These are phyloP conservation scores for Antechinus flavipes DNA, from an alignment of 2,113 vertebrate genomes.

Conservation along the genomic window DNA sequence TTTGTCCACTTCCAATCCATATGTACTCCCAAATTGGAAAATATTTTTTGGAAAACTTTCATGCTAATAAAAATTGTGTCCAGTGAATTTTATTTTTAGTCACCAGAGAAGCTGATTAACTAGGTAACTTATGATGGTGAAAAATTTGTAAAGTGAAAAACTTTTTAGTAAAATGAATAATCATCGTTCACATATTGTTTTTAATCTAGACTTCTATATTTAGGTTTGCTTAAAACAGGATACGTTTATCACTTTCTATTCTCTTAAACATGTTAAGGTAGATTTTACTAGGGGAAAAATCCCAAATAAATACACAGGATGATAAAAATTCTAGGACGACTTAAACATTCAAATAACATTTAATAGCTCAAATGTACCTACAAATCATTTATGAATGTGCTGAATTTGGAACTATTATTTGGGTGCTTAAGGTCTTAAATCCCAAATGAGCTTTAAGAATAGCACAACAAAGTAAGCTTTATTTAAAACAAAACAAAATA, in stretches of 20 bases:
- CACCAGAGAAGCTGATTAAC: neutral
- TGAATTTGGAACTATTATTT: neutral
- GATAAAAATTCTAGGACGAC: too few species aligned
- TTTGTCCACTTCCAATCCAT: neutral
- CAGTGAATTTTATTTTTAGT: neutral
- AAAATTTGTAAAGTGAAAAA: constrained; percentile 23
- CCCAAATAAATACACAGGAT: neutral
- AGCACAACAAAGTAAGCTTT: neutral
- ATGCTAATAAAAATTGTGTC: neutral
- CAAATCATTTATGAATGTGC: too few species aligned
- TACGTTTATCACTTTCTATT: neutral
- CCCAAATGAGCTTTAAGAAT: too few species aligned
- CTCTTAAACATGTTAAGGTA: neutral
- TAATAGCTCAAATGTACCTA: too few species aligned
- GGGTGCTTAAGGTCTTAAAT: rapidly evolving
- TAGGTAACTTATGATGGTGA: neutral
- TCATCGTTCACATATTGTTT: neutral
- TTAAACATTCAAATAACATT: rapidly evolving
- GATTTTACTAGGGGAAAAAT: neutral
- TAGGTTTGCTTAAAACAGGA: neutral
- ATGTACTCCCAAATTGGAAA: neutral
- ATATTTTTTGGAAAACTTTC: neutral
- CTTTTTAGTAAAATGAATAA: constrained; percentile 41
- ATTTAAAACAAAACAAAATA: rapidly evolving
- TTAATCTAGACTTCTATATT: neutral